Evolutionary conservation across 2,888 invertebrate genomes (phyloP).

Genomic region (Thereva unica): DNA sequence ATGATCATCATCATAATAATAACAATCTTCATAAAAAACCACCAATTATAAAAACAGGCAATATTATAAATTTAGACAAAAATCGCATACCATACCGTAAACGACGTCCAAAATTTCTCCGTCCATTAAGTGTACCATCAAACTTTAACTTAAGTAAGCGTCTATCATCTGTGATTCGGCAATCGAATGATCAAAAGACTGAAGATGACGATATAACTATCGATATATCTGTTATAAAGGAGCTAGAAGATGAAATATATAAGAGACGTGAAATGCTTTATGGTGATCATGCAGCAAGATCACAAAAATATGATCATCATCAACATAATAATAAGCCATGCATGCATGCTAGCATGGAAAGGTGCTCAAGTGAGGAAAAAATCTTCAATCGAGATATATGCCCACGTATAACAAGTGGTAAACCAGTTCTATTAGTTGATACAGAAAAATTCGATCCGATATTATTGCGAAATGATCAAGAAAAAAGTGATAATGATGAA

Average conservation of each 20-base stretch:
- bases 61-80: slow-evolving; percentile 42
- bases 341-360: slow-evolving; percentile 30
- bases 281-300: slow-evolving; percentile 14
- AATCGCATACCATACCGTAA: slow-evolving; percentile 49
- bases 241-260: slow-evolving; percentile 43
- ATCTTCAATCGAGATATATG: slow-evolving; percentile 39
- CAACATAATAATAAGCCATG: slow-evolving; percentile 20
- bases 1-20: neutral
- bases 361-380: slow-evolving; percentile 33
- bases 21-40: slow-evolving; percentile 10
- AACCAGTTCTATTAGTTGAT: slow-evolving; percentile 40
- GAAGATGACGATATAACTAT: slow-evolving; percentile 23
- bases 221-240: slow-evolving; percentile 40
- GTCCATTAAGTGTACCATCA: slow-evolving; percentile 41
- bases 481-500: slow-evolving; percentile 7
- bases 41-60: neutral
- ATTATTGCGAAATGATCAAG: slow-evolving; percentile 39
- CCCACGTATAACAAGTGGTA: slow-evolving; percentile 36
- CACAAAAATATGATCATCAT: neutral
- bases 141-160: slow-evolving; percentile 41
- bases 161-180: slow-evolving; percentile 28
- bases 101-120: slow-evolving; percentile 41
- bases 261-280: slow-evolving; percentile 35
- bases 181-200: slow-evolving; percentile 7
- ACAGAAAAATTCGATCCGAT: slow-evolving; percentile 36